phyloP scores from a whole-genome alignment of 1,140 invertebrate species.

The Venustaconcha ellipsiformis region DNA sequence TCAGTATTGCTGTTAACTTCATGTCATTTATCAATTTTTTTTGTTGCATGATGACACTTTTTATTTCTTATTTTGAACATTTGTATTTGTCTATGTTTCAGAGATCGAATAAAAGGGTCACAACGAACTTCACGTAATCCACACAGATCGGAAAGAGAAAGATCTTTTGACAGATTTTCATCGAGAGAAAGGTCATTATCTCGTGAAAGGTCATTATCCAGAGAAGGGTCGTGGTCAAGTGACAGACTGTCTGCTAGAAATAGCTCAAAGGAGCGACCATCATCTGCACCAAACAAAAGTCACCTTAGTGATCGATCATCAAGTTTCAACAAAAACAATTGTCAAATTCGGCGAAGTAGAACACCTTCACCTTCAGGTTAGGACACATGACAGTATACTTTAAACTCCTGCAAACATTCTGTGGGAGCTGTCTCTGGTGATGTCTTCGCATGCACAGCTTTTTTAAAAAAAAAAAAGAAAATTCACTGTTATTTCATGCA shows the following conservation, averaged over 20 bases:
- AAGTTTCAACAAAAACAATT: constrained; percentile 35
- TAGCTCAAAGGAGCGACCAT: constrained; percentile 40
- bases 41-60: not conserved
- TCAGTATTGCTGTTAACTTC: not conserved
- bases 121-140: constrained; percentile 29
- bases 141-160: constrained; percentile 19
- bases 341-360: constrained; percentile 41
- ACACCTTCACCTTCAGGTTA: constrained; percentile 54
- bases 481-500: no score
- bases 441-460: no score
- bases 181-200: constrained; percentile 43
- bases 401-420: no score
- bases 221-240: constrained; percentile 49
- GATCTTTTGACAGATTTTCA: constrained; percentile 33
- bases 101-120: constrained; percentile 36
- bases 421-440: no score
- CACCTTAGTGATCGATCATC: constrained; percentile 39
- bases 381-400: constrained; percentile 20
- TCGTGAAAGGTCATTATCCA: constrained; percentile 39
- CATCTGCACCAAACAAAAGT: constrained; percentile 47
- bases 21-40: not conserved
- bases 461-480: no score
- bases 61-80: not conserved
- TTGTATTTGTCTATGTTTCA: constrained; percentile 15
- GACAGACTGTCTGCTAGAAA: constrained; percentile 44